Base-by-base conservation (phyloP, 2,888 invertebrate genomes). In the Drosophila kambysellisi region DNA sequence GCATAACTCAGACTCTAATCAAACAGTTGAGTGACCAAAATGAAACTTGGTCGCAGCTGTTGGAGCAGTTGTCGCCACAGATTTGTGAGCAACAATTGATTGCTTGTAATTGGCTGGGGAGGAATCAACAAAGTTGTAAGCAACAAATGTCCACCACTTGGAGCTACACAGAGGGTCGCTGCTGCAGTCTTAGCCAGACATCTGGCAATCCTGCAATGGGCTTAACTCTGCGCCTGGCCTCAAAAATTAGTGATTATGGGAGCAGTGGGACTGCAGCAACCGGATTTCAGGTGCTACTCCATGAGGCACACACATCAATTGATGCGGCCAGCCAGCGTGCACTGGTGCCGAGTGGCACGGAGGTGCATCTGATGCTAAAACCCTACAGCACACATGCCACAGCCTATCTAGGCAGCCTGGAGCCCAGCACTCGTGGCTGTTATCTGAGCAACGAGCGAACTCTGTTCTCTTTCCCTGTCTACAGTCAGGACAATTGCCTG, bases 141-240 rank as follows among this genome's bases (percentile, higher is more conserved):
- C 89, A 93, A 30, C 81, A 95, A 1, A 95, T 96, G 78, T 92
- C 93, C 56, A 92, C 92, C 46, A 91, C 94, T 0, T 93, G 94
- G 63, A 94, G 94, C 12, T 54, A 69, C 32, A 74, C 0, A 80
- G 94, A 32, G 91, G 94, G 95, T 33, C 88, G 94, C 1, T 96
- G 96, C 77, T 96, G 96, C 83, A 93, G 95, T 3, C 96, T 96
- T 79, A 96, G 95, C 86, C 95, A 95, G 17, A 12, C 39, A 95
- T 0, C 95, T 48, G 48, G 95, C 79, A 96, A 95, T 0, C 94
- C 94, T 80, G 94, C 95, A 82, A 95, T 95, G 0, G 96, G 95
- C 0, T 92, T 96, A 0, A 94, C 95, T 0, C 93, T 95, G 0
- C 83, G 95, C 1, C 63, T 96, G 1, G 93, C 95, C 71, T 94